A percentile compares a stretch with the other conserved stretches of the same genome.
phyloP scores from a whole-genome alignment of 2,888 invertebrate genomes.

The Eristalis pertinax region DNA sequence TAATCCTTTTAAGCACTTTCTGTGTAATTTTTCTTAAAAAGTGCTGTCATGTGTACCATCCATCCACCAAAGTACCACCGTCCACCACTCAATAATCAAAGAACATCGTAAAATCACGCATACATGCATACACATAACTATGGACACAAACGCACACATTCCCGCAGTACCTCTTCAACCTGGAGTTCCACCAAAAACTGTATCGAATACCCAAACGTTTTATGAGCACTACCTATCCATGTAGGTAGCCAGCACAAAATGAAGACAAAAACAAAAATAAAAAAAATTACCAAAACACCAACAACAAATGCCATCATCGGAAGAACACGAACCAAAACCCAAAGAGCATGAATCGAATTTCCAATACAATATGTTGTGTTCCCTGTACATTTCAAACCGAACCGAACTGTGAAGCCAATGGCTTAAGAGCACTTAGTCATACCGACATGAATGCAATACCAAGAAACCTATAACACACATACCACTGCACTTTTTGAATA shows the following conservation, averaged over 20 bases:
- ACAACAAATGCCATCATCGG: constrained; percentile 26
- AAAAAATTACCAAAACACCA: constrained; percentile 10
- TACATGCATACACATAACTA: background rate
- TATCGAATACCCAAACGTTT: constrained; percentile 52
- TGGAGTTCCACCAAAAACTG: constrained; percentile 20
- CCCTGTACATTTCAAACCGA: constrained; percentile 27
- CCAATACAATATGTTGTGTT: constrained; percentile 42
- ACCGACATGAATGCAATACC: constrained; percentile 34
- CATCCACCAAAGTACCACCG: constrained; percentile 1
- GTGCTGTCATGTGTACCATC: background rate
- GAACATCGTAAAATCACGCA: background rate
- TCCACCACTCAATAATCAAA: background rate
- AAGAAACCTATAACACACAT: constrained; percentile 26
- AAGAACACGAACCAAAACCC: constrained; percentile 53
- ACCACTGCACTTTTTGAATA: constrained; percentile 12
- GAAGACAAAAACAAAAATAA: background rate
- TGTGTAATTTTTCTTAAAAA: background rate
- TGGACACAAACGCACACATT: background rate
- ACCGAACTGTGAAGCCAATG: constrained; percentile 20
- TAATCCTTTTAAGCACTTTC: constrained; percentile 6
- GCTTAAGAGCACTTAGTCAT: constrained; percentile 58
- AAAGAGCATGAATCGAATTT: constrained; percentile 66
- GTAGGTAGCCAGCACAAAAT: constrained; percentile 31
- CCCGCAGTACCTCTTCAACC: constrained; percentile 5
- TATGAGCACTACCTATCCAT: background rate